Evolutionary conservation across 2,888 invertebrate species (phyloP), one percentile per base, ranked within the genome.

Genomic region (Neuroscelio doddi): DNA sequence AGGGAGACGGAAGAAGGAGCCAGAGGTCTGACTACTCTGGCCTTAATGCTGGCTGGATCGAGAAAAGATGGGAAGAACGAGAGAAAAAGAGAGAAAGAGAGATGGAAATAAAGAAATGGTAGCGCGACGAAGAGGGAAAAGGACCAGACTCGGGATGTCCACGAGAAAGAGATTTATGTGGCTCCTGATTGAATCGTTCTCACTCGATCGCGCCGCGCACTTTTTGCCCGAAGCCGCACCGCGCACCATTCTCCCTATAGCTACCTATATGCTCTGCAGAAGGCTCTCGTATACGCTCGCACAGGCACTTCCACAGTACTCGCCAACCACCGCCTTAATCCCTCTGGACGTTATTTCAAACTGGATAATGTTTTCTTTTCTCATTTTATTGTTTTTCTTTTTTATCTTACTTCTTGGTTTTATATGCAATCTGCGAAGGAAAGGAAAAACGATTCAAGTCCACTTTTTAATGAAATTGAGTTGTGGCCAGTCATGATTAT

Each of bases 171-270:
- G 83, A 83, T 84, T 83, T 83, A 83, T 83, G 84, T 83, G 80
- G 80, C 82, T 83, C 82, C 84, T 83, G 84, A 84, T 84, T 84
- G 84, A 83, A 83, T 83, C 83, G 84, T 84, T 84, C 83, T 84
- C 83, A 83, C 84, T 83, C 83, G 83, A 84, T 83, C 81, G 82
- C 80, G 80, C 80, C 79, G 82, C 75, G 79, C 76, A 80, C 80
- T 84, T 83, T 82, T 84, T 83, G 79, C 77, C 69, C 71, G 69
- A 70, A 71, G 73, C 76, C 64, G 70, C 71, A 36, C 65, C 57
- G 68, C 67, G 61, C 73, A 51, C 68, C 67, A 70, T 61, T 62
- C 68, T 63, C 66, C 70, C 67, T 69, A 1, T 44, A 46, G 34
- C 57, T 66, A 66, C 68, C 68, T 62, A 66, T 53, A 62, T 55